phyloP scores from a whole-genome alignment of 2,797 vertebrate genomes.

The Todus mexicanus region DNA sequence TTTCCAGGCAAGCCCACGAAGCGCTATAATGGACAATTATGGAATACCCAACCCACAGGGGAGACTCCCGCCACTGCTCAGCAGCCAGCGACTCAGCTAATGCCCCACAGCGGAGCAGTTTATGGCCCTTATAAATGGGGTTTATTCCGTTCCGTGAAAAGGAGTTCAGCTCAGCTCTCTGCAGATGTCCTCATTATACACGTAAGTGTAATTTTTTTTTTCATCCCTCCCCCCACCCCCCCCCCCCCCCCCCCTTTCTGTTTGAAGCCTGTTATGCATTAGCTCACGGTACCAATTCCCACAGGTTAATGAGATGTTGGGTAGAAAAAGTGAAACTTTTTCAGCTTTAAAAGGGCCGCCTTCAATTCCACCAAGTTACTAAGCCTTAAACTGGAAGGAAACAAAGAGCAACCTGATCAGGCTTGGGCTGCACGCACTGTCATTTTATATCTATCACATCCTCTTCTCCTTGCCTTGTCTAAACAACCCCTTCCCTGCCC shows the following conservation, averaged over 20 bases:
- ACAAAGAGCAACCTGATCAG: not conserved
- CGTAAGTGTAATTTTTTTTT: not conserved
- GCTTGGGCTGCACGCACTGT: rapidly evolving
- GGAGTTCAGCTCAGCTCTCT: slow-evolving; percentile 3
- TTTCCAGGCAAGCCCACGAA: not conserved
- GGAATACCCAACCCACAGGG: not conserved
- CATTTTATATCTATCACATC: not conserved
- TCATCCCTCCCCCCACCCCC: not conserved
- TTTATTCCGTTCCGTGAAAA: slow-evolving; percentile 32
- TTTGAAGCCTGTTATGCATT: not conserved
- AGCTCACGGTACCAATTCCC: not conserved
- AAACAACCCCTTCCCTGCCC: not conserved
- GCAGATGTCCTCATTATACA: slow-evolving; percentile 38
- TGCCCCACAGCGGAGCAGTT: not conserved
- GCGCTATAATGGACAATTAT: slow-evolving; percentile 8
- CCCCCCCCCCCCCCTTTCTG: not conserved
- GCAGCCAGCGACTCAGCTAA: not conserved
- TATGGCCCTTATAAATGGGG: slow-evolving; percentile 57
- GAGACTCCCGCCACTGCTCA: slow-evolving; percentile 12
- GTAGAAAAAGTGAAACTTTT: not conserved
- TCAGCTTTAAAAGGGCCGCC: not conserved
- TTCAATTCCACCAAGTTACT: not conserved
- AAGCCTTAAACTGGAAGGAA: not conserved
- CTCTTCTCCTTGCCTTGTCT: not conserved
- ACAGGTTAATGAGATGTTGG: not conserved